phyloP scores from a whole-genome alignment of 2,113 vertebrate genomes.

The Muscicapa adusta region DNA sequence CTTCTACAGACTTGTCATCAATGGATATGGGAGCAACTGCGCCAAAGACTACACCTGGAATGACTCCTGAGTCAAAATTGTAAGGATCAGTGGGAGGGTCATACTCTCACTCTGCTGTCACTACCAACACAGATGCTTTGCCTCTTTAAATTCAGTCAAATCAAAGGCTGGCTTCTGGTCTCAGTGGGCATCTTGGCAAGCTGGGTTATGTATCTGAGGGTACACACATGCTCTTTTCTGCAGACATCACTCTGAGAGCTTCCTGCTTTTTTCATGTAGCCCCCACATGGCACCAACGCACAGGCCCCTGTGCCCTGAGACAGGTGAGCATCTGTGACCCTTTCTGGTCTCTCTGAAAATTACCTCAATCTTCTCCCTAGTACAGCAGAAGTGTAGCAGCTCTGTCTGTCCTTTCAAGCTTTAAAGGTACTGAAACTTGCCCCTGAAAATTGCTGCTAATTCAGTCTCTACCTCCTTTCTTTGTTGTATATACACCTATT shows the following conservation, averaged over 20 bases:
- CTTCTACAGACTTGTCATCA: neutral
- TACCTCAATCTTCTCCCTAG: neutral
- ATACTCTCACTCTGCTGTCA: neutral
- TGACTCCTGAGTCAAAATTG: neutral
- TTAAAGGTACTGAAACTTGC: neutral
- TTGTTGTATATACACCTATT: neutral
- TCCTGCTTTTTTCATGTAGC: neutral
- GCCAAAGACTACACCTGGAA: neutral
- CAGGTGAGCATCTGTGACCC: neutral
- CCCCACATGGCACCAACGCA: neutral
- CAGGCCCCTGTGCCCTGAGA: neutral
- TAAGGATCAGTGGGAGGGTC: neutral
- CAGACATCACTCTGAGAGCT: neutral
- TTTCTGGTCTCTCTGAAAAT: neutral
- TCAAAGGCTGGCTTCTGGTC: neutral
- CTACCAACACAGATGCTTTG: neutral
- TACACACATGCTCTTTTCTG: neutral
- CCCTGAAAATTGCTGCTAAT: neutral
- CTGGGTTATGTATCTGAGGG: neutral
- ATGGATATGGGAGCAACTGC: neutral
- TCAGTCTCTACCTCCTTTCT: neutral
- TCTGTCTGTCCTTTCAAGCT: neutral
- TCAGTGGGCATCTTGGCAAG: neutral
- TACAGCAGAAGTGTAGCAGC: neutral
- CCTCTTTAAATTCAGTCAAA: neutral